Percentiles rank a stretch among this genome's conserved stretches.
phyloP scores from a whole-genome alignment of 2,797 vertebrate species.

The Euphonia xanthogaster region DNA sequence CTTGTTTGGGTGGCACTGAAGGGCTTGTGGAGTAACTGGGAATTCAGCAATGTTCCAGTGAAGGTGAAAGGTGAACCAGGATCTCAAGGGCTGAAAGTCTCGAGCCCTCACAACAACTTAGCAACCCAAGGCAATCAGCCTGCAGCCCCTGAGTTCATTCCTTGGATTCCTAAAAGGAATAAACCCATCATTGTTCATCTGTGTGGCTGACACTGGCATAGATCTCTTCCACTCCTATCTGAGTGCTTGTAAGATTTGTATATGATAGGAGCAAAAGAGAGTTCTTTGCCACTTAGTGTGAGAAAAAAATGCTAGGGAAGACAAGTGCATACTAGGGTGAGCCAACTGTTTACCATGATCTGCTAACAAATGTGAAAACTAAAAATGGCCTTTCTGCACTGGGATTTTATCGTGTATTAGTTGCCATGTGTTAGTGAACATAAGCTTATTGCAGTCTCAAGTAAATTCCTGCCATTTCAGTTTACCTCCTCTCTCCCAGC shows the following conservation, averaged over 20 bases:
- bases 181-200: not conserved
- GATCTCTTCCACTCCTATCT: not conserved
- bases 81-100: not conserved
- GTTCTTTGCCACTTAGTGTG: not conserved
- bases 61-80: not conserved
- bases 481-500: constrained; percentile 50
- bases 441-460: constrained; percentile 32
- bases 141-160: not conserved
- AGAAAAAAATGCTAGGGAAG: constrained; percentile 20
- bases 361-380: constrained; percentile 49
- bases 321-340: constrained; percentile 22
- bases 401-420: constrained; percentile 32
- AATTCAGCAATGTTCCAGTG: not conserved
- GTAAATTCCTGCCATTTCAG: constrained; percentile 46
- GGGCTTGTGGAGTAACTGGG: not conserved
- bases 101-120: not conserved
- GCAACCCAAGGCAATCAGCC: not conserved
- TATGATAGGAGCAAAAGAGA: not conserved
- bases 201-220: not conserved
- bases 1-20: not conserved
- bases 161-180: not conserved
- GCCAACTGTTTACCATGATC: constrained; percentile 42
- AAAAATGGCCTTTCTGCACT: constrained; percentile 50
- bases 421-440: constrained; percentile 44
- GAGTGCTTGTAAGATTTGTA: not conserved